Conservation (phyloP, 2,797 vertebrate species). For the Poecilia velifera region DNA sequence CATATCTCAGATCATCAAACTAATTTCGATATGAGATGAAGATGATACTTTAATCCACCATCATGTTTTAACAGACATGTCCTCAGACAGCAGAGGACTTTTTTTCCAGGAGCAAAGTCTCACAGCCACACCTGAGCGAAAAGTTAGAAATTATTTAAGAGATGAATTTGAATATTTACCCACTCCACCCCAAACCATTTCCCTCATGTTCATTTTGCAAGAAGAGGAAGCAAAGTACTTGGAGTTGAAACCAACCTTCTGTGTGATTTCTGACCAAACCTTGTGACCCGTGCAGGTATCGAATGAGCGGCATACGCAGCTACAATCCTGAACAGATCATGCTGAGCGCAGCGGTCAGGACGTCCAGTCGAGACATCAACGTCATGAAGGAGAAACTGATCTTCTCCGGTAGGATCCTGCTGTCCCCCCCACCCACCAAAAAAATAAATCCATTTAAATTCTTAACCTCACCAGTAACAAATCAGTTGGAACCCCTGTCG, state of each 20-base stretch:
- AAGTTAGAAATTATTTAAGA: neutral
- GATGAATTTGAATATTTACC: neutral
- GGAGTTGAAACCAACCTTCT: neutral
- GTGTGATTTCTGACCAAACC: constrained; percentile 25
- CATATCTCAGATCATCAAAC: neutral
- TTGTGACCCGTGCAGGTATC: constrained; percentile 84
- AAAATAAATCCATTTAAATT: neutral
- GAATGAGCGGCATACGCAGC: constrained; percentile 90
- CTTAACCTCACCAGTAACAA: neutral
- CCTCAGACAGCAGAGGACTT: neutral
- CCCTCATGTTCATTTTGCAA: neutral
- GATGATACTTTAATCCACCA: neutral
- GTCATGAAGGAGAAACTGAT: constrained; percentile 99
- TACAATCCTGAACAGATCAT: constrained; percentile 99
- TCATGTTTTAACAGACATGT: neutral
- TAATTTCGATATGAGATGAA: neutral
- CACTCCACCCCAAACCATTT: neutral
- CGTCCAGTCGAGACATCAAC: constrained; percentile 91
- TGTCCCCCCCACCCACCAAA: constrained; percentile 14
- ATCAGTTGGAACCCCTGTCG: constrained; percentile 29
- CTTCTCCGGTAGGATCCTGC: constrained; percentile 87
- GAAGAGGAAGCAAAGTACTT: neutral
- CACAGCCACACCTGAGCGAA: neutral
- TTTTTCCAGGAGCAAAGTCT: neutral
- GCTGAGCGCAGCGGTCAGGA: constrained; percentile 91